These are phyloP conservation scores for Myiozetetes cayanensis DNA, from an alignment of 2,113 vertebrate genomes.

Conservation along the genomic window DNA sequence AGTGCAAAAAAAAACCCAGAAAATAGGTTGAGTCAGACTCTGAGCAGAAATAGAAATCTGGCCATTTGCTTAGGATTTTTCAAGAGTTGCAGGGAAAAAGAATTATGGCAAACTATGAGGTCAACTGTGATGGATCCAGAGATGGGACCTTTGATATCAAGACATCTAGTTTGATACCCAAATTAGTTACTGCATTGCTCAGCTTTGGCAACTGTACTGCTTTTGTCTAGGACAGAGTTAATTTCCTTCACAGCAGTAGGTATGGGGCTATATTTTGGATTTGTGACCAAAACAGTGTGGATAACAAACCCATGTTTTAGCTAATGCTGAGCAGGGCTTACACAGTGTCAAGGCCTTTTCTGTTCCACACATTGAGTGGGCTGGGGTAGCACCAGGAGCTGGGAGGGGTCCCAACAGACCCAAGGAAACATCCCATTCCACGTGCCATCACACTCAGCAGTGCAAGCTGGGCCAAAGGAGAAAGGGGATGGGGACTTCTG, in stretches of 20 bases:
- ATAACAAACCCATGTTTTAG: not conserved
- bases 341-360: not conserved
- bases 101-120: not conserved
- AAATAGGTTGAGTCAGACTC: not conserved
- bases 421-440: not conserved
- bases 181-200: not conserved
- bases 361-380: not conserved
- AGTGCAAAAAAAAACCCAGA: not conserved
- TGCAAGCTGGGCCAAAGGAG: not conserved
- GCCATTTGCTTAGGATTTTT: not conserved
- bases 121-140: not conserved
- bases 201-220: not conserved
- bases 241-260: not conserved
- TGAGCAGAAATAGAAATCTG: not conserved
- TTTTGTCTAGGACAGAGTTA: not conserved
- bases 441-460: not conserved
- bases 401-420: not conserved
- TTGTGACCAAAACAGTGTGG: not conserved
- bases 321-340: not conserved
- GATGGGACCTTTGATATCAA: not conserved
- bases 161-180: not conserved
- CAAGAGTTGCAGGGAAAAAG: not conserved
- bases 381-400: not conserved
- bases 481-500: fast-evolving
- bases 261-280: not conserved